Conservation (phyloP, 1,140 invertebrate genomes). For the Pseudomyrmex flavicornis region DNA sequence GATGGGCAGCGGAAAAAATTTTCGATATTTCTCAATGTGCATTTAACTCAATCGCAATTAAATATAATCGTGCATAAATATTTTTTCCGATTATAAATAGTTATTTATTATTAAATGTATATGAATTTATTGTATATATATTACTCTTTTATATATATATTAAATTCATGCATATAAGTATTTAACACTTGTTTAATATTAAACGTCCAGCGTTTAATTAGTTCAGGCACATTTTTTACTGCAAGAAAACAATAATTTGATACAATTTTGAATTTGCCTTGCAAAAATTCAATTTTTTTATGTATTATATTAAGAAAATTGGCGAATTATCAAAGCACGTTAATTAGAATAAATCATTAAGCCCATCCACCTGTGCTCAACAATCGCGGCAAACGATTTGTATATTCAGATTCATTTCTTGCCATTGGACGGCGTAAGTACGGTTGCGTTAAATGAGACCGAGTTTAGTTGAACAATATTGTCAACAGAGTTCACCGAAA, state of each 20-base stretch:
- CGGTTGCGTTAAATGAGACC: slow-evolving; percentile 29
- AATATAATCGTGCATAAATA: background rate
- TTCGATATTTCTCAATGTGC: background rate
- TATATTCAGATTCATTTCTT: slow-evolving; percentile 31
- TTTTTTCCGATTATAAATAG: background rate
- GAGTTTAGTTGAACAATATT: background rate
- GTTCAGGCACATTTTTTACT: background rate
- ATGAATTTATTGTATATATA: background rate
- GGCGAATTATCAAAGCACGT: background rate
- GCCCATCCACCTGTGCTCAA: background rate
- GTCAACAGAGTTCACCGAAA: slow-evolving; percentile 14
- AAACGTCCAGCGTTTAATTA: slow-evolving; percentile 29
- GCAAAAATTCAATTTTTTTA: background rate
- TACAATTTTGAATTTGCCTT: background rate
- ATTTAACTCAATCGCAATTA: background rate
- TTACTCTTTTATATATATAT: background rate
- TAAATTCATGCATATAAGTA: background rate
- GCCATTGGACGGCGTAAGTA: slow-evolving; percentile 66
- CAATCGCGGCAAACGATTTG: background rate
- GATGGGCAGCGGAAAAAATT: background rate
- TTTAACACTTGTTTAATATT: slow-evolving; percentile 16
- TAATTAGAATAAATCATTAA: background rate
- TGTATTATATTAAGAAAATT: background rate
- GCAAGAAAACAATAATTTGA: background rate
- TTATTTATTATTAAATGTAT: background rate